phyloP scores from a whole-genome alignment of 2,797 vertebrate species.

The Rhinella marina region DNA sequence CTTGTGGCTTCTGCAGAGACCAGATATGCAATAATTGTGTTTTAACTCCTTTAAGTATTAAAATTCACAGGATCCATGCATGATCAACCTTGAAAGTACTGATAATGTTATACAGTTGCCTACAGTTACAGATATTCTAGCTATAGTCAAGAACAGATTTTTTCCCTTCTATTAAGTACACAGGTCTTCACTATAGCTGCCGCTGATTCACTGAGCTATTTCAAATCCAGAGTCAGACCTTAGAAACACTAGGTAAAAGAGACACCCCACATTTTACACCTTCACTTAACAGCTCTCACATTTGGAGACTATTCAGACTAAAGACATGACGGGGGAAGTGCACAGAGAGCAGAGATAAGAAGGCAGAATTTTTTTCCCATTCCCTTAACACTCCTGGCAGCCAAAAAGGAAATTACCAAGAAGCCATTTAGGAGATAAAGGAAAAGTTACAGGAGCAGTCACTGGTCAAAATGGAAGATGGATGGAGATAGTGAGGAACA shows the following conservation, averaged over 20 bases:
- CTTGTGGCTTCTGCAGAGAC: not conserved
- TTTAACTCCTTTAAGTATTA: not conserved
- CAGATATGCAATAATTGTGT: not conserved
- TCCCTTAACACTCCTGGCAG: slow-evolving; percentile 35
- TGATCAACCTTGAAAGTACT: not conserved
- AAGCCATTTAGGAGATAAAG: slow-evolving; percentile 57
- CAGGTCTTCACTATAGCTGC: not conserved
- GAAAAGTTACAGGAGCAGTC: slow-evolving; percentile 18
- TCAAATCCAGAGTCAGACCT: not conserved
- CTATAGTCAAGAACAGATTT: not conserved
- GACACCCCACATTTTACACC: slow-evolving; percentile 25
- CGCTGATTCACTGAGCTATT: slow-evolving; percentile 16
- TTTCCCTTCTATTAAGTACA: not conserved
- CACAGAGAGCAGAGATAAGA: slow-evolving; percentile 47
- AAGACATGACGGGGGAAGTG: slow-evolving; percentile 28
- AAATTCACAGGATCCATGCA: too few relatives aligned
- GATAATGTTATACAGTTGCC: too few relatives aligned
- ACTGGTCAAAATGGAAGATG: slow-evolving; percentile 47
- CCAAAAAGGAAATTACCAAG: slow-evolving; percentile 49
- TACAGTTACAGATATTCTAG: not conserved
- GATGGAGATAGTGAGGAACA: slow-evolving; percentile 40
- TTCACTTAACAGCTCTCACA: slow-evolving; percentile 16
- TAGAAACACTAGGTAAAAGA: not conserved
- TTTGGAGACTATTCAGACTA: slow-evolving; percentile 25
- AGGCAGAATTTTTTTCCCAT: slow-evolving; percentile 14